Evolutionary conservation across 2,113 vertebrate genomes (phyloP).

Genomic region (Pachycephala philippinensis): DNA sequence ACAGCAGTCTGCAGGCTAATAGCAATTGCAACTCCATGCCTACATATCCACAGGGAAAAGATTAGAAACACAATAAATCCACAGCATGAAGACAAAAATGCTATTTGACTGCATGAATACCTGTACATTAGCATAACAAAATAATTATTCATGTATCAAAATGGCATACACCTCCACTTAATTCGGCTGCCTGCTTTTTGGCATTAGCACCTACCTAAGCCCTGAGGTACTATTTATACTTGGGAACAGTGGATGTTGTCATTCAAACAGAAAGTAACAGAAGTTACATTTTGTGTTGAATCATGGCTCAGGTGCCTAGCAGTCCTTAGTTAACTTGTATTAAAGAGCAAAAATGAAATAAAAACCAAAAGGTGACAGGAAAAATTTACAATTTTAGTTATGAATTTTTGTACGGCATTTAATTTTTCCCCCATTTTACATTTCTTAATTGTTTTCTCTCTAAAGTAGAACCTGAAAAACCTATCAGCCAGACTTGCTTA

Average conservation of each 20-base stretch:
- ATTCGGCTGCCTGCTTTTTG: not conserved
- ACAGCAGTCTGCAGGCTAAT: not conserved
- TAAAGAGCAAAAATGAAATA: not conserved
- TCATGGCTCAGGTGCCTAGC: not conserved
- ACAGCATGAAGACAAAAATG: not conserved
- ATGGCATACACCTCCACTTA: not conserved
- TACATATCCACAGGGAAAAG: not conserved
- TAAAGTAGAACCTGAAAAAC: not conserved
- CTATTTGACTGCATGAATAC: not conserved
- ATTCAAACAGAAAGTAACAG: not conserved
- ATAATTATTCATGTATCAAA: constrained; percentile 2
- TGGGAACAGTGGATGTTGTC: not conserved
- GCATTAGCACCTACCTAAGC: not conserved
- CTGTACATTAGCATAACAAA: not conserved
- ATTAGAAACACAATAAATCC: not conserved
- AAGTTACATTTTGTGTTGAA: not conserved
- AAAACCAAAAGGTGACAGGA: not conserved
- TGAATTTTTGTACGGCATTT: not conserved
- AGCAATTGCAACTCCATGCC: not conserved
- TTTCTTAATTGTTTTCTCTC: not conserved
- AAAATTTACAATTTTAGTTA: not conserved
- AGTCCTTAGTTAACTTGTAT: not conserved
- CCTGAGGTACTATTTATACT: not conserved
- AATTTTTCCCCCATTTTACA: not conserved
- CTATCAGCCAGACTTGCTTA: not conserved